Base-by-base conservation (phyloP, 2,888 invertebrate genomes). In the Drosophila nr. perissopoda region DNA sequence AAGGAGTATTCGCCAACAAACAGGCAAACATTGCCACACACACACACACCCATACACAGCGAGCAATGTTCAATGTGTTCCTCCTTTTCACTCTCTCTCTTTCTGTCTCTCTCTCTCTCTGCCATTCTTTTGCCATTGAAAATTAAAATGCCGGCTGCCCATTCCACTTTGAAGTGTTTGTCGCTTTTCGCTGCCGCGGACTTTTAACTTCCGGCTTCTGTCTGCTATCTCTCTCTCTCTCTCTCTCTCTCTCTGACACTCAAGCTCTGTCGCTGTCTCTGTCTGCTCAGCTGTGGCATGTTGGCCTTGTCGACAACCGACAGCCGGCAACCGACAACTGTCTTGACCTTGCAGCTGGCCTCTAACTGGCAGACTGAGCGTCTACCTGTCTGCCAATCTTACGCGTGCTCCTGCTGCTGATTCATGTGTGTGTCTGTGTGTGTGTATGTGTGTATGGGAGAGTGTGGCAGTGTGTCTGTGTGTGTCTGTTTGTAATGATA, bases 141-240 rank as follows among this genome's bases (percentile, higher is more conserved):
- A 89, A 83, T 88, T 78, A 88, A 86, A 86, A 78, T 80, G 63
- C 60, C 62, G 65, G 57, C 74, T 82, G 78, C 64, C 66, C 49
- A 38, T 54, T 45, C 60, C 53, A 54, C 58, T 64, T 75, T 80
- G 76, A 80, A 80, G 78, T 83, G 82, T 81, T 86, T 77, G 81
- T 79, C 71, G 64, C 69, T 58, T 56, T 45, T 64, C 66, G 67
- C 57, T 64, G 64, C 60, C 59, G 70, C 73, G 82, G 79, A 82
- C 84, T 89, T 83, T 87, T 82, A 78, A 87, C 87, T 89, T 90
- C 90, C 90, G 88, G 80, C 69, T 76, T 76, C 73, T 60, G 54
- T 56, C 49, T 25, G n/a, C 59, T 49, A 38, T 56, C 45, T 21
- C 11, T 36, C 42, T 5, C 18, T 42, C 34, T 31, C 25, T 25